Conservation (phyloP, 2,113 vertebrate genomes). For the Dasyornis broadbenti region DNA sequence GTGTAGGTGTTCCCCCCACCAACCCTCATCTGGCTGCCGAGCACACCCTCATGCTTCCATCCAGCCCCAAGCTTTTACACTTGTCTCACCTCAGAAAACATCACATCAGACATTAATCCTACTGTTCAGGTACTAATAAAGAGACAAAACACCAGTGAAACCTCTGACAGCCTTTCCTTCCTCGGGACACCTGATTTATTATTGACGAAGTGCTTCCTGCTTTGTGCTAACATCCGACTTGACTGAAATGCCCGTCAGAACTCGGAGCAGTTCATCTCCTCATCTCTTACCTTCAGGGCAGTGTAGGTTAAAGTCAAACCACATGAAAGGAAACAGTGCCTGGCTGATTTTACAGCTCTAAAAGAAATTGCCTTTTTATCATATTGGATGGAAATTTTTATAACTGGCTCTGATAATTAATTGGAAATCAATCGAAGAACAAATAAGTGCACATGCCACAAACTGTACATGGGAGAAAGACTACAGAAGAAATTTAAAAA, state of each 20-base stretch:
- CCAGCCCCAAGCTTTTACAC: background rate
- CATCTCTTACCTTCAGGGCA: conserved; percentile 53
- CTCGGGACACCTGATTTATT: conserved; percentile 67
- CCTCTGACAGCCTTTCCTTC: background rate
- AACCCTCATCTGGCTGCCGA: rapidly evolving
- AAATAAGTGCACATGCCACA: background rate
- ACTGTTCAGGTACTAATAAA: background rate
- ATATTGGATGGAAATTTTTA: background rate
- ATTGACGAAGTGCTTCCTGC: conserved; percentile 67
- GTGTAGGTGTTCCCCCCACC: background rate
- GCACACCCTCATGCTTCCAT: background rate
- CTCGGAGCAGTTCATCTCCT: conserved; percentile 22
- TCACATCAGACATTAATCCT: background rate
- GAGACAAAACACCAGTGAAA: conserved; percentile 18
- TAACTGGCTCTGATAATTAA: conserved; percentile 17
- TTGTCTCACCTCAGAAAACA: background rate
- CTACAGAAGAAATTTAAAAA: background rate
- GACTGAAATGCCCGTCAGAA: background rate
- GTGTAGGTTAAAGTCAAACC: conserved; percentile 47
- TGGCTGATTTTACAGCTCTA: conserved; percentile 33
- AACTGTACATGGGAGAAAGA: background rate
- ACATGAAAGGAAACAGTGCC: conserved; percentile 43
- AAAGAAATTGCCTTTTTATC: background rate
- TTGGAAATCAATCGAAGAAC: conserved; percentile 44
- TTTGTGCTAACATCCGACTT: conserved; percentile 14